These are phyloP conservation scores for Cebidichthys violaceus DNA, from an alignment of 2,113 vertebrate species.

Conservation along the genomic window DNA sequence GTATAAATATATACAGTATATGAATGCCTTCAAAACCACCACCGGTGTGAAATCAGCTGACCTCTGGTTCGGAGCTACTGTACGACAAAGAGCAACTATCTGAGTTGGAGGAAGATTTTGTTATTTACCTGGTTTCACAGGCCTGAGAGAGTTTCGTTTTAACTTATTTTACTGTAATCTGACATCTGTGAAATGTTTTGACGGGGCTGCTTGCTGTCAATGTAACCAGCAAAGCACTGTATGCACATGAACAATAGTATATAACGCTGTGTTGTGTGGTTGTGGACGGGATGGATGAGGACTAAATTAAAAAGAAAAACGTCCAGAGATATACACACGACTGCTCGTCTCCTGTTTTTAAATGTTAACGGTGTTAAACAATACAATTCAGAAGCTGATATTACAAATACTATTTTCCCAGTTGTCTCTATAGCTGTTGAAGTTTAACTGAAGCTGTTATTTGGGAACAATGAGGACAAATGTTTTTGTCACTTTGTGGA, in stretches of 20 bases:
- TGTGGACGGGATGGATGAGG: constrained; percentile 46
- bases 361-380: neutral
- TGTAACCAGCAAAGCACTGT: constrained; percentile 12
- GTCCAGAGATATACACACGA: neutral
- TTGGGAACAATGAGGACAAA: neutral
- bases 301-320: constrained; percentile 60
- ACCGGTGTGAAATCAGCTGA: constrained; percentile 28
- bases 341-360: neutral
- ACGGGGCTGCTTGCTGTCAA: constrained; percentile 32
- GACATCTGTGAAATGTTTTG: constrained; percentile 30
- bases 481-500: no score
- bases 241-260: constrained; percentile 11
- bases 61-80: neutral
- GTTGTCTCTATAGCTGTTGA: neutral
- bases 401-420: neutral
- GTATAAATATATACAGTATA: neutral
- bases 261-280: constrained; percentile 28
- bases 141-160: constrained; percentile 50
- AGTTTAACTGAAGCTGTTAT: neutral
- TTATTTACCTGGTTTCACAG: constrained; percentile 80
- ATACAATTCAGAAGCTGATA: neutral
- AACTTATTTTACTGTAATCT: constrained; percentile 70
- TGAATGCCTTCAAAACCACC: constrained; percentile 24
- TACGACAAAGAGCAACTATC: neutral
- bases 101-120: constrained; percentile 6